Conservation (phyloP, 2,797 vertebrate species). For the Emydoidea blandingii region DNA sequence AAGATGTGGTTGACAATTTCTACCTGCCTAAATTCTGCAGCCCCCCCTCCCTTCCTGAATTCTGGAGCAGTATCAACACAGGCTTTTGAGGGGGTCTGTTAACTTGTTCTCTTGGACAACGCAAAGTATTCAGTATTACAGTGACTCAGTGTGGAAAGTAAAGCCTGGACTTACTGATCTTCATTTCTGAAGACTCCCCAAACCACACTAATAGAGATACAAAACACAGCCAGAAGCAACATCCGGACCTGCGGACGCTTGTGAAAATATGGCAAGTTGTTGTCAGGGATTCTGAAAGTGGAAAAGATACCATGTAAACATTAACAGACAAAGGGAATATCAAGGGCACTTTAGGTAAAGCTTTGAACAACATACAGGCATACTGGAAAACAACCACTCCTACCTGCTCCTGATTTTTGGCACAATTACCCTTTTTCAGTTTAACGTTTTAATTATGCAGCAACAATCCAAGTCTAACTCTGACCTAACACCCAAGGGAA, state of each 20-base stretch:
- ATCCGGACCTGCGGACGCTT: slow-evolving; percentile 92
- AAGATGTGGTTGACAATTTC: background rate
- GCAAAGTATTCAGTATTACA: background rate
- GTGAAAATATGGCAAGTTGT: slow-evolving; percentile 93
- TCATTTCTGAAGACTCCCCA: slow-evolving; percentile 96
- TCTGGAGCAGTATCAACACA: background rate
- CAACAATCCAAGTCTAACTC: background rate
- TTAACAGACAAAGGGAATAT: background rate
- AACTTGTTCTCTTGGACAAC: background rate
- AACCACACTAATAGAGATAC: slow-evolving; percentile 87
- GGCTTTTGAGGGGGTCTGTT: background rate
- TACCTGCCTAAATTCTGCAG: background rate
- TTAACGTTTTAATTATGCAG: background rate
- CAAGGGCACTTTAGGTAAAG: background rate
- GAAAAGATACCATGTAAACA: background rate
- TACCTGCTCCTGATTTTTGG: background rate
- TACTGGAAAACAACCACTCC: background rate
- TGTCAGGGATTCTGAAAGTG: slow-evolving; percentile 88
- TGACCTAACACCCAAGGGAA: background rate
- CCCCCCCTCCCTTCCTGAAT: background rate
- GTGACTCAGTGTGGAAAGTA: background rate
- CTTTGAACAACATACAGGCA: background rate
- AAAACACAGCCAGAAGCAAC: slow-evolving; percentile 89
- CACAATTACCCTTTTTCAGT: background rate
- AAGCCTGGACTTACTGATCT: slow-evolving; percentile 89